phyloP scores from a whole-genome alignment of 64 coral and sea anemone species.

The Actinia tenebrosa region DNA sequence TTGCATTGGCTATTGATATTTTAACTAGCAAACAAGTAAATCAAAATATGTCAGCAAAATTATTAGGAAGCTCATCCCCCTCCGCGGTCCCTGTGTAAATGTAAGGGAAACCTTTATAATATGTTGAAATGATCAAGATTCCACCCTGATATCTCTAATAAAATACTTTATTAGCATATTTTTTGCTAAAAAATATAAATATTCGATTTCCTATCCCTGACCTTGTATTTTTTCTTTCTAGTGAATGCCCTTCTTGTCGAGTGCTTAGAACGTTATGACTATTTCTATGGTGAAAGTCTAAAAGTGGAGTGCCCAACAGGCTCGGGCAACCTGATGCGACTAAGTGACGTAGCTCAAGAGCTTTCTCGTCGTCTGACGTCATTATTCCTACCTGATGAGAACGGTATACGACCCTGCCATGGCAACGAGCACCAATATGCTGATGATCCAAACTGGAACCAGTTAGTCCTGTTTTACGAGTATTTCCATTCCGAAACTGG shows the following conservation, averaged over 20 bases:
- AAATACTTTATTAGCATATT: too few species aligned
- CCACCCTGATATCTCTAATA: too few species aligned
- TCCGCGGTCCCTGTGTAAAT: too few species aligned
- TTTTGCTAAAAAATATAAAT: too few species aligned
- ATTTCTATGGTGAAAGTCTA: slow-evolving; percentile 79
- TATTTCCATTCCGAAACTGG: slow-evolving; percentile 94
- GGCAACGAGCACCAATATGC: slow-evolving; percentile 75
- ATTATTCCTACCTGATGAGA: slow-evolving; percentile 71
- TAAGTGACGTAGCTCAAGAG: slow-evolving; percentile 82
- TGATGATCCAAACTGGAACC: slow-evolving; percentile 68
- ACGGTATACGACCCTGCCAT: slow-evolving; percentile 90
- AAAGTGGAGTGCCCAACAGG: slow-evolving; percentile 91
- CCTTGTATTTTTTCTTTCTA: neutral
- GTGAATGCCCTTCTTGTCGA: slow-evolving; percentile 68
- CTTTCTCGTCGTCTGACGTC: slow-evolving; percentile 72
- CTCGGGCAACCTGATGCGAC: slow-evolving; percentile 82
- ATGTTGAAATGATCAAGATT: too few species aligned
- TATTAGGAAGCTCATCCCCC: too few species aligned
- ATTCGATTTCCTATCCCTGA: too few species aligned
- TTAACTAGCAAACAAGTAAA: too few species aligned
- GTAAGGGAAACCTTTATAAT: too few species aligned
- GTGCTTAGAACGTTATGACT: slow-evolving; percentile 75
- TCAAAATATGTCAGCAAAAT: too few species aligned
- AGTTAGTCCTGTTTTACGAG: slow-evolving; percentile 98
- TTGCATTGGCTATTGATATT: too few species aligned